Percentiles rank a stretch among this genome's conserved stretches.
Conservation (phyloP, 2,113 vertebrate genomes). For the Cephalopholis sonnerati region DNA sequence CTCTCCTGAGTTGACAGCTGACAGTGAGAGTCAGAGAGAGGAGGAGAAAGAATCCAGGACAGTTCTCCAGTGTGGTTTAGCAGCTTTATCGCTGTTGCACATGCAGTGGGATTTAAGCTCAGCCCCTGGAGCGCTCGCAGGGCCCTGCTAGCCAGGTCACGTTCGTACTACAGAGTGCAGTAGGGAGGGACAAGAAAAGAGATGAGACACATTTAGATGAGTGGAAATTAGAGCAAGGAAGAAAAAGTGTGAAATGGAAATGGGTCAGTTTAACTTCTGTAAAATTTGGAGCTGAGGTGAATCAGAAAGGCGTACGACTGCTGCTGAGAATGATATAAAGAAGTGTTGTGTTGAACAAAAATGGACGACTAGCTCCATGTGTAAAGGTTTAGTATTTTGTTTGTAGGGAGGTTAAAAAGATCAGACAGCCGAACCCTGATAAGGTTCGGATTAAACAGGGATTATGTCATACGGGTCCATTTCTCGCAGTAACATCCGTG, state of each 20-base stretch:
- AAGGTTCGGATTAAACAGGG: slow-evolving; percentile 43
- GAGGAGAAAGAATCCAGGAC: slow-evolving; percentile 67
- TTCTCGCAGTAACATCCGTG: slow-evolving; percentile 43
- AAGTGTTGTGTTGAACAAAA: not conserved
- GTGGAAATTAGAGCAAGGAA: slow-evolving; percentile 36
- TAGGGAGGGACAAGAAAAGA: slow-evolving; percentile 29
- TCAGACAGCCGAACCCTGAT: slow-evolving; percentile 45
- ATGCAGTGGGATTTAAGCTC: slow-evolving; percentile 77
- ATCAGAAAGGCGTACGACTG: not conserved
- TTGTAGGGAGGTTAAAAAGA: slow-evolving; percentile 30
- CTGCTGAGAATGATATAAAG: not conserved
- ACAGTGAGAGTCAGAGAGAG: slow-evolving; percentile 42
- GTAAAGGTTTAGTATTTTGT: slow-evolving; percentile 18
- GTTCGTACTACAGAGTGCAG: slow-evolving; percentile 49
- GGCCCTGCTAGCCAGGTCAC: slow-evolving; percentile 60
- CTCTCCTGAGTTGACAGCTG: slow-evolving; percentile 44
- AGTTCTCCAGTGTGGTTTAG: slow-evolving; percentile 65
- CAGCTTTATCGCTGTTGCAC: slow-evolving; percentile 75
- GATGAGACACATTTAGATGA: slow-evolving; percentile 37
- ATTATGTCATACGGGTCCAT: slow-evolving; percentile 48
- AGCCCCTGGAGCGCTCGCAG: slow-evolving; percentile 55
- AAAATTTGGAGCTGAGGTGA: not conserved
- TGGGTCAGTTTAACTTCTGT: slow-evolving; percentile 14
- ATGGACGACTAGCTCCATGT: not conserved
- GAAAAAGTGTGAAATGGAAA: slow-evolving; percentile 17